phyloP scores from a whole-genome alignment of 1,140 invertebrate genomes.

The Drosophila orosa region DNA sequence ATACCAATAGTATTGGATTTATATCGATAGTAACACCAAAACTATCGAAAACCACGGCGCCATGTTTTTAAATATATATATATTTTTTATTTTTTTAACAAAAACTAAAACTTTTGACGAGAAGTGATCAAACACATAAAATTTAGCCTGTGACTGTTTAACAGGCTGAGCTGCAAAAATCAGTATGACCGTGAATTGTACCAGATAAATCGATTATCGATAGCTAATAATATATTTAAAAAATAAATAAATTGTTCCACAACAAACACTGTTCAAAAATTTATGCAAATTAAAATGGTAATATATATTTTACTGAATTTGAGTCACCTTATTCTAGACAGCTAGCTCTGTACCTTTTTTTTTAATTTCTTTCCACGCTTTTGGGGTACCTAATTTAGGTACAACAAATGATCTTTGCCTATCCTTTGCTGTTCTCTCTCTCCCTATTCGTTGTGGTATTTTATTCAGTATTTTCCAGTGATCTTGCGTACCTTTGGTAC shows the following conservation, averaged over 20 bases:
- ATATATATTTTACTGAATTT: too few species aligned
- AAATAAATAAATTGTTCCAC: neutral
- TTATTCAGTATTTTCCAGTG: conserved; percentile 24
- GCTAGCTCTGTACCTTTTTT: too few species aligned
- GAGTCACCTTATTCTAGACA: too few species aligned
- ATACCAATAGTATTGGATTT: too few species aligned
- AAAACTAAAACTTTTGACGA: too few species aligned
- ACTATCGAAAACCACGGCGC: too few species aligned
- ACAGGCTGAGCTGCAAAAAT: neutral
- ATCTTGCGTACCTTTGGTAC: conserved; percentile 16
- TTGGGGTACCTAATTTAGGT: neutral
- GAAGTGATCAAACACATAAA: too few species aligned
- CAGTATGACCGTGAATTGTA: neutral
- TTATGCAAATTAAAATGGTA: neutral
- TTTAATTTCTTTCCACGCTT: neutral
- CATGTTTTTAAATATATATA: too few species aligned
- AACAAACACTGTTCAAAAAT: neutral
- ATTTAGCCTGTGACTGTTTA: too few species aligned
- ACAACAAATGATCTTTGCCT: conserved; percentile 1
- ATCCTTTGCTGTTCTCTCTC: neutral
- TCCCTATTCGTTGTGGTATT: conserved; percentile 10
- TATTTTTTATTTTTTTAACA: too few species aligned
- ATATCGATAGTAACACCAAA: too few species aligned
- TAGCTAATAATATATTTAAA: neutral
- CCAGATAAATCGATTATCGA: neutral